phyloP scores from a whole-genome alignment of 2,888 invertebrate species.

The Callinectes sapidus region DNA sequence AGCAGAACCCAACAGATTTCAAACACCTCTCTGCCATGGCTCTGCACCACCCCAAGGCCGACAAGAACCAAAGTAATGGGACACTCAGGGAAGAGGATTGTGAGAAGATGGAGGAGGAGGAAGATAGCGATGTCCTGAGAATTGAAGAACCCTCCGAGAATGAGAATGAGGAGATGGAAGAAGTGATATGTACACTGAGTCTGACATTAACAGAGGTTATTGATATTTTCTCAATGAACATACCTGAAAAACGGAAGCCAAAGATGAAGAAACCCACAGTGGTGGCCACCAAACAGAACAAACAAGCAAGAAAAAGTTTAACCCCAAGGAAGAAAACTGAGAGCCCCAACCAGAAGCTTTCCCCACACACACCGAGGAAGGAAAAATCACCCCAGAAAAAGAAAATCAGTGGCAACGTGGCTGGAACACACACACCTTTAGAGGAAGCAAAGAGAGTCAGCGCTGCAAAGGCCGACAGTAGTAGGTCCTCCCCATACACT shows the following conservation, averaged over 20 bases:
- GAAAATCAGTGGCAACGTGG: neutral
- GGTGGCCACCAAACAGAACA: neutral
- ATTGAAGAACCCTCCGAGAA: constrained; percentile 42
- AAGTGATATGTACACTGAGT: neutral
- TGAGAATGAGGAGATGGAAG: constrained; percentile 39
- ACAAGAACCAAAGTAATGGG: neutral
- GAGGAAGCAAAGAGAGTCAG: neutral
- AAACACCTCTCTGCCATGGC: neutral
- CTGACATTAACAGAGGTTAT: constrained; percentile 34
- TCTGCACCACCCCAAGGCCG: neutral
- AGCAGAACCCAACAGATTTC: neutral
- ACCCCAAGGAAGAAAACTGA: neutral
- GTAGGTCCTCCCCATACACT: neutral
- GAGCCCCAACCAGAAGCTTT: neutral
- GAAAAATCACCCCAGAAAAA: neutral
- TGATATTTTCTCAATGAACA: constrained; percentile 45
- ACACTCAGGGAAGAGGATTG: neutral
- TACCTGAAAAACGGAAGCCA: constrained; percentile 24
- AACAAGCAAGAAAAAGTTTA: neutral
- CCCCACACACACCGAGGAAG: neutral
- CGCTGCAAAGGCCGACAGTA: neutral
- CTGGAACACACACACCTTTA: neutral
- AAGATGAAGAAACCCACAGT: neutral
- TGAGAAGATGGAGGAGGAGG: constrained; percentile 33
- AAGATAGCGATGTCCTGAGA: constrained; percentile 46